phyloP scores from a whole-genome alignment of 1,140 invertebrate species.

The Lycorma delicatula region DNA sequence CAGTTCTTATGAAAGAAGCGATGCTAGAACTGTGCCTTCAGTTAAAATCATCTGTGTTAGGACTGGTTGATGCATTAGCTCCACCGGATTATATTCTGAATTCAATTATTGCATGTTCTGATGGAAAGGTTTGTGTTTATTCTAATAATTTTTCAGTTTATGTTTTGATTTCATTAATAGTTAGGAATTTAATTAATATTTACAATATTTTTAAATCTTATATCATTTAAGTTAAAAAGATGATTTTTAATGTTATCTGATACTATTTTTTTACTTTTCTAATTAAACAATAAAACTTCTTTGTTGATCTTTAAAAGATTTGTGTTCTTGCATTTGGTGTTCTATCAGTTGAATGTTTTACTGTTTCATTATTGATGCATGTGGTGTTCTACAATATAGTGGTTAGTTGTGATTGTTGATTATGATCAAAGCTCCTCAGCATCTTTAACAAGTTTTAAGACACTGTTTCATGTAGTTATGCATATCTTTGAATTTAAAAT shows the following conservation, averaged over 20 bases:
- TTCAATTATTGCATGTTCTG: conserved; percentile 67
- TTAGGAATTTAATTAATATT: too few species aligned
- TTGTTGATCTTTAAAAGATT: neutral
- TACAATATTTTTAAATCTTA: too few species aligned
- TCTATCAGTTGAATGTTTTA: too few species aligned
- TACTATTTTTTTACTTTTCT: neutral
- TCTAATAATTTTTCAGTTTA: neutral
- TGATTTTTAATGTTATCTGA: neutral
- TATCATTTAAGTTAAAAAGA: neutral
- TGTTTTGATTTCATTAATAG: neutral
- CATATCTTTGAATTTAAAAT: too few species aligned
- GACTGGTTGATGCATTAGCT: conserved; percentile 77
- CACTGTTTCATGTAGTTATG: too few species aligned
- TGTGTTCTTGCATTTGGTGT: too few species aligned
- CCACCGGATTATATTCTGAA: conserved; percentile 80
- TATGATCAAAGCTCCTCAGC: too few species aligned
- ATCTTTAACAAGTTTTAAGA: too few species aligned
- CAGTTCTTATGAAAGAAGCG: conserved; percentile 30
- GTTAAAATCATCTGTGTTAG: conserved; percentile 62
- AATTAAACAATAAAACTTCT: neutral
- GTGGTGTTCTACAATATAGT: too few species aligned
- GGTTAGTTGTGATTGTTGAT: too few species aligned
- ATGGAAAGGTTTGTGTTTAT: conserved; percentile 49
- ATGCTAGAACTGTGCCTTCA: conserved; percentile 51
- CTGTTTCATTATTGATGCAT: too few species aligned